These are phyloP conservation scores for Campoplex capitator DNA, from an alignment of 2,888 invertebrate genomes.

Conservation along the genomic window DNA sequence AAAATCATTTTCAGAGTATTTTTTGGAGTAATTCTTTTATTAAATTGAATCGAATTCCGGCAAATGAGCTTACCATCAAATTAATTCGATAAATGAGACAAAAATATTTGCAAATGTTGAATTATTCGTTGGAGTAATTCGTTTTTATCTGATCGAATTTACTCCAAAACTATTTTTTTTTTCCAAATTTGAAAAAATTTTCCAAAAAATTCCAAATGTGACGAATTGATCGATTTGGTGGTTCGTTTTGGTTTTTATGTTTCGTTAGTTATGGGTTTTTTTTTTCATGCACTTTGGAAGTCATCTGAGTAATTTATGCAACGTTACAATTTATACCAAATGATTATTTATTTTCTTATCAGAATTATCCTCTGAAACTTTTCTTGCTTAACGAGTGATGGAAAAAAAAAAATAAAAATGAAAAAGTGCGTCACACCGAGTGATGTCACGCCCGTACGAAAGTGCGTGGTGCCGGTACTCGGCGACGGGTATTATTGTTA, in stretches of 20 bases:
- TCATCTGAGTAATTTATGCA: too few relatives aligned
- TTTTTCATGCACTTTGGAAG: too few relatives aligned
- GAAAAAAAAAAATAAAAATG: background rate
- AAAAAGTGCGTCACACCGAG: constrained; percentile 5
- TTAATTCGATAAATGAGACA: too few relatives aligned
- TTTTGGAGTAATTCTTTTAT: background rate
- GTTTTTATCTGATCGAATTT: background rate
- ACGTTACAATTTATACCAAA: background rate
- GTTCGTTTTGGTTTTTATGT: too few relatives aligned
- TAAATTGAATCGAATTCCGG: background rate
- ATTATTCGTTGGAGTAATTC: background rate
- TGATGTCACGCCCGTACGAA: constrained; percentile 26
- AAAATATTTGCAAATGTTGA: background rate
- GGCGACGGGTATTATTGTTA: constrained; percentile 9
- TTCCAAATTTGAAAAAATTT: too few relatives aligned
- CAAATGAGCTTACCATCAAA: background rate
- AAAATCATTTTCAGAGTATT: background rate
- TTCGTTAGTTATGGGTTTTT: too few relatives aligned
- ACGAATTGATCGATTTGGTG: too few relatives aligned
- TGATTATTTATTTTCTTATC: background rate
- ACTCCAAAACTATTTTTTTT: background rate
- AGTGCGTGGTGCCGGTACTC: constrained; percentile 14
- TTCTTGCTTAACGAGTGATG: background rate
- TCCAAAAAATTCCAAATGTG: too few relatives aligned
- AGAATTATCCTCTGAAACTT: background rate